These are phyloP conservation scores for Frieseomelitta varia DNA, from an alignment of 1,140 invertebrate genomes.

Conservation along the genomic window DNA sequence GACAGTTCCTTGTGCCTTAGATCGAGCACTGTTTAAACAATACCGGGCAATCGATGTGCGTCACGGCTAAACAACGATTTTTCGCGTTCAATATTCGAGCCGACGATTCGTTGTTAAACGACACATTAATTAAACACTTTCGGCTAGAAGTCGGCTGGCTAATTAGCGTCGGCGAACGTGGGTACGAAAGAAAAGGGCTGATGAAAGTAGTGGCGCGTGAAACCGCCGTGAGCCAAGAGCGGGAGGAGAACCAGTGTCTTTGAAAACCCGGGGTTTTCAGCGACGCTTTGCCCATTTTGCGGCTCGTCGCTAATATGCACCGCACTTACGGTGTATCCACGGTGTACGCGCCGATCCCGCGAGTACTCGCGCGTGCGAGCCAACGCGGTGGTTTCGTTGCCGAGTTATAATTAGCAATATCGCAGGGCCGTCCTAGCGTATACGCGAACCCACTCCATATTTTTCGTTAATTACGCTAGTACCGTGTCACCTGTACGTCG, in stretches of 20 bases:
- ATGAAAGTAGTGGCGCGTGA: conserved; percentile 1
- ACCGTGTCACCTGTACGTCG: too few species aligned
- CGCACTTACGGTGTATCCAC: conserved; percentile 12
- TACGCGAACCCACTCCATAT: conserved; percentile 6
- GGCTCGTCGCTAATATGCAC: neutral
- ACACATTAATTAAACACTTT: conserved; percentile 44
- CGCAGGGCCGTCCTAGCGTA: conserved; percentile 59
- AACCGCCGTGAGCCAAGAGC: neutral
- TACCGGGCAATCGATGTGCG: conserved; percentile 35
- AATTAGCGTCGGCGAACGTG: conserved; percentile 41
- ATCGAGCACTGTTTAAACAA: neutral
- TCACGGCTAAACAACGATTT: neutral
- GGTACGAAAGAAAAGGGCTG: neutral
- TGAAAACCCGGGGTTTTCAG: neutral
- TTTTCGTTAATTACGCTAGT: neutral
- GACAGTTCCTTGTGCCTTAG: neutral
- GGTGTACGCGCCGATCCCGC: neutral
- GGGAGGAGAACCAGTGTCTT: neutral
- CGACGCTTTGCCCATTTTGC: conserved; percentile 24
- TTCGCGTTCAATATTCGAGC: conserved; percentile 10
- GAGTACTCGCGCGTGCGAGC: conserved; percentile 63
- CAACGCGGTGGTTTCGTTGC: conserved; percentile 69
- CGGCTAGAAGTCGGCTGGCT: conserved; percentile 5
- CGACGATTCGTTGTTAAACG: conserved; percentile 22
- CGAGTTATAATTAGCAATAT: conserved; percentile 74